Evolutionary conservation across 2,888 invertebrate species (phyloP), one percentile per base, ranked within the genome.

Genomic region (Ornithoptera alexandrae): DNA sequence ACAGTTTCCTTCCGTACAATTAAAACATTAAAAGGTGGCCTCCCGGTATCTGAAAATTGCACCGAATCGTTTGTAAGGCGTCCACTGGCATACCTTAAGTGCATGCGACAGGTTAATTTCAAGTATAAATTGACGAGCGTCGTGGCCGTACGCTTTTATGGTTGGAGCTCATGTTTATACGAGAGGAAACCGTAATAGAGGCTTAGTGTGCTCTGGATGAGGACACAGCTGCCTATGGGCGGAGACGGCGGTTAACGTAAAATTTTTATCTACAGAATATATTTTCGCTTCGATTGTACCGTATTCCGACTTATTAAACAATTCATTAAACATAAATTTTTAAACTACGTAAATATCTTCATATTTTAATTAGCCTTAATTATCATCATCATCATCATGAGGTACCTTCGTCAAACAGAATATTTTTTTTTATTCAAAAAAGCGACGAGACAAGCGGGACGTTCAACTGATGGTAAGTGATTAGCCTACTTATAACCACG

Each of bases 31-130:
- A 79, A 62, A 79, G 76, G 53, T 5, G n/a, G 53, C 79, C 75
- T 75, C 76, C 75, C 75, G 79, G 79, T 78, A 76, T 79, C 78
- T 78, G 76, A 79, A 81, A 81, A 81, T 80, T 78, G 79, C 77
- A 76, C 78, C 79, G 81, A 79, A 80, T 83, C 81, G 82, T 85
- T 86, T 84, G 79, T 82, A 80, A 81, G 73, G 73, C 73, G 74
- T 71, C 73, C 74, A 81, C 76, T 78, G 75, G 73, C 74, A 74
- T 75, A 81, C 79, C 78, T 84, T 88, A 87, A 89, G 85, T 86
- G 84, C 83, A 81, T 80, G 82, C 85, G 89, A 91, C 92, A 89
- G 88, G 89, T 90, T 90, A 89, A 90, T 92, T 91, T 84, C 78
- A 86, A 87, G 85, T 89, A 89, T 89, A 90, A 91, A 89, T 90